Conservation (phyloP, 2,888 invertebrate species). For the Amblyjoppa proteus region DNA sequence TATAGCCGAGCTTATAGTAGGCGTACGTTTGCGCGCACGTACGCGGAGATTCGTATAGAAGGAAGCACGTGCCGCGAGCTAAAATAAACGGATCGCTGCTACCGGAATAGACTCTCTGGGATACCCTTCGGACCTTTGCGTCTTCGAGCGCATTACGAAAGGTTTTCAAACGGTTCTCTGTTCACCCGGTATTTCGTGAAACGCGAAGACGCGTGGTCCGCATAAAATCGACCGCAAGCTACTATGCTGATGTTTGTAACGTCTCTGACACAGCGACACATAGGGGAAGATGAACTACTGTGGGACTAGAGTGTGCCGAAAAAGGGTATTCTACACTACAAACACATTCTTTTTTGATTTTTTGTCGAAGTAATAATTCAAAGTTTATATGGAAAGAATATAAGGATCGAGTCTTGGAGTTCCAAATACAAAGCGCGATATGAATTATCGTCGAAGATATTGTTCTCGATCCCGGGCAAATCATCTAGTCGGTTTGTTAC, state of each 20-base stretch:
- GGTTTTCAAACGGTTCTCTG: conserved; percentile 26
- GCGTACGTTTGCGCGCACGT: conserved; percentile 26
- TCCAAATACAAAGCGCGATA: not conserved
- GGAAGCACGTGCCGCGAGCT: conserved; percentile 66
- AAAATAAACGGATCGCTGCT: conserved; percentile 68
- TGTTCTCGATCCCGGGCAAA: not conserved
- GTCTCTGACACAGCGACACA: not conserved
- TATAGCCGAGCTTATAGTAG: conserved; percentile 18
- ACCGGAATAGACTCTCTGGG: conserved; percentile 65
- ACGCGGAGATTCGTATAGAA: conserved; percentile 57
- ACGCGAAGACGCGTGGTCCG: not conserved
- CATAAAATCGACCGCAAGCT: not conserved
- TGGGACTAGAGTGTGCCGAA: not conserved
- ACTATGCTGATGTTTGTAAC: not conserved
- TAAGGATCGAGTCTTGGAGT: too few relatives aligned
- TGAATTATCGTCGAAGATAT: conserved; percentile 23
- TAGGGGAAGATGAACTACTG: not conserved
- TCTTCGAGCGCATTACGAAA: conserved; percentile 64
- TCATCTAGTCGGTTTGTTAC: not conserved
- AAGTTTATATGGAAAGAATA: not conserved
- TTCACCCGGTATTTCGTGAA: conserved; percentile 5
- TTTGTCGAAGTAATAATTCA: not conserved
- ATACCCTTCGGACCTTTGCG: conserved; percentile 68
- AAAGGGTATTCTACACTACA: not conserved
- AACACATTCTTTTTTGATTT: not conserved